These are phyloP conservation scores for Phoronis australis DNA, from an alignment of 2,888 invertebrate genomes.

Conservation along the genomic window DNA sequence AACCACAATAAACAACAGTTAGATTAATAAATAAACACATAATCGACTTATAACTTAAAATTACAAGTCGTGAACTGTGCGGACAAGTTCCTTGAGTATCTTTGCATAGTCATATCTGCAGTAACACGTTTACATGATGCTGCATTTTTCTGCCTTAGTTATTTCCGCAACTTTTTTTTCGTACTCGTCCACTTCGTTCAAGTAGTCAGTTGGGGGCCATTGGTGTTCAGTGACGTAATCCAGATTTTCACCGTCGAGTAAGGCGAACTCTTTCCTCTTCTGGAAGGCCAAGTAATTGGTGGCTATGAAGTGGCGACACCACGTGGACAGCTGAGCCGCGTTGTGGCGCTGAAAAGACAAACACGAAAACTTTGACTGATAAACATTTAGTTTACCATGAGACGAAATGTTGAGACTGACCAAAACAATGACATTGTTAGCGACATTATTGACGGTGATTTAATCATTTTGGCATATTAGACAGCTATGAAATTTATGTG, in stretches of 20 bases:
- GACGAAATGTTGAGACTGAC: no score
- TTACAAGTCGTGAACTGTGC: no score
- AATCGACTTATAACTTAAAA: no score
- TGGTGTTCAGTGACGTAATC: slow-evolving; percentile 31
- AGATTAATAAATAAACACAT: no score
- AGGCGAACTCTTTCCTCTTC: slow-evolving; percentile 28
- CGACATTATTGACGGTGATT: no score
- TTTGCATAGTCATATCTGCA: neutral
- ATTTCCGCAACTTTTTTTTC: slow-evolving; percentile 17
- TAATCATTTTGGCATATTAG: no score
- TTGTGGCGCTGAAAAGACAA: slow-evolving; percentile 30
- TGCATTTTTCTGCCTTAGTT: slow-evolving; percentile 26
- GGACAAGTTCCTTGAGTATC: neutral
- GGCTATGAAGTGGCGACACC: slow-evolving; percentile 45
- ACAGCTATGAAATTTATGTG: no score
- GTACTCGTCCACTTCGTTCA: slow-evolving; percentile 36
- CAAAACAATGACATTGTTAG: no score
- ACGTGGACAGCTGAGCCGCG: slow-evolving; percentile 35
- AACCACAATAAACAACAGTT: no score
- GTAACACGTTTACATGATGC: slow-evolving; percentile 12
- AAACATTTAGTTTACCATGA: no score
- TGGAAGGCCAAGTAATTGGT: slow-evolving; percentile 38
- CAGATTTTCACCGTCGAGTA: slow-evolving; percentile 26
- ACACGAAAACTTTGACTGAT: no score
- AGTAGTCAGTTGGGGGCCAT: slow-evolving; percentile 44